Base-by-base conservation (phyloP, 2,797 vertebrate genomes). In the Tadarida brasiliensis region DNA sequence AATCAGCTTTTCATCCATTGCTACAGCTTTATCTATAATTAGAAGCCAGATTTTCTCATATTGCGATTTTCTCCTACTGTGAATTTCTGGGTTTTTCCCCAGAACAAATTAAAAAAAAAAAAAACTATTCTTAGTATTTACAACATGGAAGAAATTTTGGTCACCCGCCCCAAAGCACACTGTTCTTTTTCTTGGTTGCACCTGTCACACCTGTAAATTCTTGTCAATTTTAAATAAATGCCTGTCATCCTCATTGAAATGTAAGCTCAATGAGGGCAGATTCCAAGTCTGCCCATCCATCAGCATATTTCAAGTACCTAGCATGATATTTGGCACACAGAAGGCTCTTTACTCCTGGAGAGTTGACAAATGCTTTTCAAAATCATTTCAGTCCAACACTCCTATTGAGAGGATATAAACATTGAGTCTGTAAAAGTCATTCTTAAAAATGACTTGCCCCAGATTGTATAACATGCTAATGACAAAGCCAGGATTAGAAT, bases 401-500 rank as follows among this genome's bases (percentile, higher is more conserved):
- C 71, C 7, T 51, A 74, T n/a, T 87, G 80, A 71, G n/a, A 44
- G 65, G 68, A 85, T 85, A 88, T 10, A 17, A 88, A 94, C 88
- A 82, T 2, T 63, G 68, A 92, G 30, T 80, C 49, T 51, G 3
- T 67, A 77, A 85, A 83, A 93, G 82, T 33, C 65, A 63, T 85
- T 86, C 77, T 77, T 54, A 61, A 63, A 80, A 92, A 90, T 81
- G 54, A 83, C 14, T 76, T 88, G n/a, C n/a, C 17, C 44, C 51
- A 78, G 74, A 94, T 15, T 70, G 11, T 71, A 26, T 39, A 94
- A 76, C 12, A 61, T 30, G 47, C 59, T 88, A 84, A 90, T 51
- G 63, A 65, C 82, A 96, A 94, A 92, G 65, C 54, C 61, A 85
- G 70, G 77, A 63, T 77, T 63, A 80, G 28, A 95, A 74, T 56